Percentiles rank a stretch among this genome's conserved stretches.
Conservation (phyloP, 1,140 invertebrate species). For the Grapholita molesta region DNA sequence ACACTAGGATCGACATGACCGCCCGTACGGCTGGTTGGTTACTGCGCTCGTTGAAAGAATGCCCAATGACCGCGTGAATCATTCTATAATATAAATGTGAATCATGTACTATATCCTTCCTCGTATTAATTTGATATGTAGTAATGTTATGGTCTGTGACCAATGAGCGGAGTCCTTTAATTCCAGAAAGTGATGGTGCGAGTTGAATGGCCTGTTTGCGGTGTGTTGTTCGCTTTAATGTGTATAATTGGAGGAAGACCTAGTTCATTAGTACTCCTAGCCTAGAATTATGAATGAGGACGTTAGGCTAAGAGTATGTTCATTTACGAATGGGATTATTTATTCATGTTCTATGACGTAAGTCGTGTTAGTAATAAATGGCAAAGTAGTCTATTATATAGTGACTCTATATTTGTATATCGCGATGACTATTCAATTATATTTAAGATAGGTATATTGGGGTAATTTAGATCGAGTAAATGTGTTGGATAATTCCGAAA, state of each 20-base stretch:
- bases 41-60: constrained; percentile 57
- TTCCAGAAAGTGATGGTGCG: constrained; percentile 51
- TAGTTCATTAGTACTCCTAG: constrained; percentile 3
- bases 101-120: constrained; percentile 55
- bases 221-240: constrained; percentile 20
- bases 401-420: too few species aligned
- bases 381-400: neutral
- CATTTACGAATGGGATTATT: constrained; percentile 2
- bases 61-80: constrained; percentile 61
- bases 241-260: constrained; percentile 13
- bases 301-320: neutral
- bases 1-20: constrained; percentile 36
- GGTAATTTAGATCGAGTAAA: too few species aligned
- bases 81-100: constrained; percentile 64
- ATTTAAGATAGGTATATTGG: neutral
- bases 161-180: constrained; percentile 51
- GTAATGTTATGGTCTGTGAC: constrained; percentile 46
- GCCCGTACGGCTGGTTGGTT: constrained; percentile 41
- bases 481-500: too few species aligned
- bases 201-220: constrained; percentile 42
- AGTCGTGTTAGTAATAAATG: neutral
- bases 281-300: constrained; percentile 8
- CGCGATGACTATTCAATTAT: neutral
- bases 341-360: neutral
- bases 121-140: constrained; percentile 38